Conservation (phyloP, 2,113 vertebrate genomes). For the Regulus satrapa region DNA sequence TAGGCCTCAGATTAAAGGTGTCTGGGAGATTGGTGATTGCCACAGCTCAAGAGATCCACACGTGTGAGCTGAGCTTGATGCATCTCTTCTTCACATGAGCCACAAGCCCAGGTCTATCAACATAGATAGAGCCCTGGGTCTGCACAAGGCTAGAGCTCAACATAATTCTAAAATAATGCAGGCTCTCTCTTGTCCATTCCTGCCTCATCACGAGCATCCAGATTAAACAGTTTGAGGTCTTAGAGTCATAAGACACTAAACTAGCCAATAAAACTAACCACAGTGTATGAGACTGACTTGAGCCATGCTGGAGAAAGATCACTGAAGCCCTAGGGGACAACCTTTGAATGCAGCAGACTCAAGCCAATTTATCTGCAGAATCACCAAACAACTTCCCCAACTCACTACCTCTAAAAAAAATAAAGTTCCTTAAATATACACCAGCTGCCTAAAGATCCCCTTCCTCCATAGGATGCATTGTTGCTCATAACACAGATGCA, state of each 20-base stretch:
- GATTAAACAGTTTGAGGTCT: neutral
- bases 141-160: neutral
- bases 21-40: rapidly evolving
- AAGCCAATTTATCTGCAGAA: neutral
- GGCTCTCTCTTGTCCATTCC: neutral
- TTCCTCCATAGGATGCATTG: neutral
- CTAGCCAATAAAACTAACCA: neutral
- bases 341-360: neutral
- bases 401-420: neutral
- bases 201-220: neutral
- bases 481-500: neutral
- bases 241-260: neutral
- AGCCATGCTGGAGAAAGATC: neutral
- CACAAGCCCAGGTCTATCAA: neutral
- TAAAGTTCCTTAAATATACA: neutral
- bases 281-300: neutral
- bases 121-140: neutral
- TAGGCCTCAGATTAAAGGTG: neutral
- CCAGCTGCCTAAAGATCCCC: neutral
- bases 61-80: neutral
- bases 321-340: neutral
- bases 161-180: neutral
- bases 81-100: neutral
- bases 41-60: neutral
- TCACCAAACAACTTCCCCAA: neutral